Conservation (phyloP, 2,888 invertebrate genomes). For the Drosophila stalkeri region DNA sequence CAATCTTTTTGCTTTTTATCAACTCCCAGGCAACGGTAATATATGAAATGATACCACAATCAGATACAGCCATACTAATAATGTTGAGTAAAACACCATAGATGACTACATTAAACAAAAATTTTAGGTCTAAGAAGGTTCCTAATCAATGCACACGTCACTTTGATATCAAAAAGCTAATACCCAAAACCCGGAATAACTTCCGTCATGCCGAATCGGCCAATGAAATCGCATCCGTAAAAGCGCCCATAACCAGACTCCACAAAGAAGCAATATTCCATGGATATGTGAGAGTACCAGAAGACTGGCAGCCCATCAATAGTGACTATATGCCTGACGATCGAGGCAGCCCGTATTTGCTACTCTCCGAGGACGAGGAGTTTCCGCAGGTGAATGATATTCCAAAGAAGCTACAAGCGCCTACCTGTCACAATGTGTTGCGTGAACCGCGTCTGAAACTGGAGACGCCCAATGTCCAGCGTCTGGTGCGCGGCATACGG, state of each 20-base stretch:
- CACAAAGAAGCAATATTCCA: neutral
- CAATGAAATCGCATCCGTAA: neutral
- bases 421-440: conserved; percentile 55
- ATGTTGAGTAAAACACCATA: conserved; percentile 1
- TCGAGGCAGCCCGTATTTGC: conserved; percentile 36
- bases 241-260: neutral
- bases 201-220: neutral
- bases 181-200: conserved; percentile 1
- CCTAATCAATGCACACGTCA: conserved; percentile 39
- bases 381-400: neutral
- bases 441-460: conserved; percentile 22
- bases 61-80: neutral
- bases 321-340: neutral
- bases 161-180: conserved; percentile 45
- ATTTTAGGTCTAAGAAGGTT: conserved; percentile 28
- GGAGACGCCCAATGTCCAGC: conserved; percentile 23
- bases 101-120: conserved; percentile 52
- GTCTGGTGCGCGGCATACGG: conserved; percentile 50
- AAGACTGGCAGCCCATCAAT: conserved; percentile 19
- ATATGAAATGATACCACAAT: neutral
- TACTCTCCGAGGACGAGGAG: conserved; percentile 37
- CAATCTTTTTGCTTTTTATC: conserved; percentile 15
- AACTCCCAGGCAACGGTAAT: conserved; percentile 36
- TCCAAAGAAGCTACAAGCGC: neutral
- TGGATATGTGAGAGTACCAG: neutral